Conservation (phyloP, 2,888 invertebrate species). For the Adelphocoris suturalis region DNA sequence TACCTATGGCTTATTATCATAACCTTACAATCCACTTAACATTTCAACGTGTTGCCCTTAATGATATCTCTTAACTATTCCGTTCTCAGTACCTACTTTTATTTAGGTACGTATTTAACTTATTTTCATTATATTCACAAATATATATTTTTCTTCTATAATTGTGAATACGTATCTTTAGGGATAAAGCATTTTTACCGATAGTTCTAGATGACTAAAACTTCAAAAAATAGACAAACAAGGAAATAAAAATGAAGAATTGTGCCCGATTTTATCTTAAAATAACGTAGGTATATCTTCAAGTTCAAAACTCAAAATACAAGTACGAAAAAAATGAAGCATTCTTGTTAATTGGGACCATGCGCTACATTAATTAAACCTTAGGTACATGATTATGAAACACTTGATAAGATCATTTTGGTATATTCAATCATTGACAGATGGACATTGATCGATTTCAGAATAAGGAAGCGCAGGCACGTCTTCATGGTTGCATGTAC, state of each 20-base stretch:
- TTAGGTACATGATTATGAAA: no score
- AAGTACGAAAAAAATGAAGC: not conserved
- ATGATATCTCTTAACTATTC: not conserved
- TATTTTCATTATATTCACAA: constrained; percentile 8
- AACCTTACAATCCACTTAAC: not conserved
- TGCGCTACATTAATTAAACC: no score
- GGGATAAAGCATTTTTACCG: constrained; percentile 64
- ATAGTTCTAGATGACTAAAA: constrained; percentile 65
- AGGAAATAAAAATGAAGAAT: not conserved
- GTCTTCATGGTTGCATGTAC: no score
- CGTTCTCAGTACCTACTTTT: not conserved
- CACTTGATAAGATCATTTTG: no score
- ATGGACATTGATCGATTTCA: no score
- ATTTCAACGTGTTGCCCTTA: constrained; percentile 3
- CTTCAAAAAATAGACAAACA: constrained; percentile 26
- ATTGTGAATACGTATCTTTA: constrained; percentile 16
- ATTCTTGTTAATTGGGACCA: not conserved
- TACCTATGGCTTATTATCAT: not conserved
- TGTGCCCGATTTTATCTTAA: constrained; percentile 27
- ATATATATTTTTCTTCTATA: constrained; percentile 10
- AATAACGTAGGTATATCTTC: not conserved
- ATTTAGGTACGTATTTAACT: not conserved
- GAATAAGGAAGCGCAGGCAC: no score
- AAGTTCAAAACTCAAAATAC: not conserved
- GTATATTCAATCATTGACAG: no score